Conservation (phyloP, 2,888 invertebrate species). For the Apamea sordens region DNA sequence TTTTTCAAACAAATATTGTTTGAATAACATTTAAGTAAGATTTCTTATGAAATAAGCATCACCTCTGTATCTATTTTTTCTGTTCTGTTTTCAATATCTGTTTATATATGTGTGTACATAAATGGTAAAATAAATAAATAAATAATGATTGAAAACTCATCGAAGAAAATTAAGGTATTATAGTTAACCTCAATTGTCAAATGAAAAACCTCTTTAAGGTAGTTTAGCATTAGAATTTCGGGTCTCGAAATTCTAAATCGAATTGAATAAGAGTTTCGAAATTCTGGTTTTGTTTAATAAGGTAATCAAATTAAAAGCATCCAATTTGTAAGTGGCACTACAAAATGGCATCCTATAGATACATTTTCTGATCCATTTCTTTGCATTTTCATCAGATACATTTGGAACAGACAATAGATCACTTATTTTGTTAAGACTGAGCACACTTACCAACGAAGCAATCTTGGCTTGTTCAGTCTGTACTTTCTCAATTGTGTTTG, state of each 20-base stretch:
- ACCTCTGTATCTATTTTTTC: too few relatives aligned
- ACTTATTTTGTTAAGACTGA: neutral
- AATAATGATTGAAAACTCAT: neutral
- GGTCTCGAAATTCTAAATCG: neutral
- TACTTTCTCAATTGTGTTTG: conserved; percentile 63
- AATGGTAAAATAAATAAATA: neutral
- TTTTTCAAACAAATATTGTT: neutral
- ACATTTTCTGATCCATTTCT: neutral
- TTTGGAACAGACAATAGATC: neutral
- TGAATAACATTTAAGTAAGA: neutral
- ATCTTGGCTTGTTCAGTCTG: conserved; percentile 85
- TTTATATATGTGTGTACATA: too few relatives aligned
- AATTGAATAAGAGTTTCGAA: neutral
- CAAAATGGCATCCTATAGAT: neutral
- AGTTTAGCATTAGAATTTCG: neutral
- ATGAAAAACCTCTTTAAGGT: neutral
- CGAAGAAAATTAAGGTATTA: neutral
- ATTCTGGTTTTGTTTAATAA: neutral
- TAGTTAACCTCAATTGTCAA: neutral
- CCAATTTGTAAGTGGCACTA: neutral
- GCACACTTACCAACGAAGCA: conserved; percentile 78
- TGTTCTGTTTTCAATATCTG: too few relatives aligned
- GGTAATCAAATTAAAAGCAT: neutral
- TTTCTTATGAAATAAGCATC: too few relatives aligned
- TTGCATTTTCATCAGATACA: neutral